Percentiles rank a stretch among this genome's conserved stretches.
These are phyloP conservation scores for Catagonus wagneri DNA, from an alignment of 2,113 vertebrate species.

Conservation along the genomic window DNA sequence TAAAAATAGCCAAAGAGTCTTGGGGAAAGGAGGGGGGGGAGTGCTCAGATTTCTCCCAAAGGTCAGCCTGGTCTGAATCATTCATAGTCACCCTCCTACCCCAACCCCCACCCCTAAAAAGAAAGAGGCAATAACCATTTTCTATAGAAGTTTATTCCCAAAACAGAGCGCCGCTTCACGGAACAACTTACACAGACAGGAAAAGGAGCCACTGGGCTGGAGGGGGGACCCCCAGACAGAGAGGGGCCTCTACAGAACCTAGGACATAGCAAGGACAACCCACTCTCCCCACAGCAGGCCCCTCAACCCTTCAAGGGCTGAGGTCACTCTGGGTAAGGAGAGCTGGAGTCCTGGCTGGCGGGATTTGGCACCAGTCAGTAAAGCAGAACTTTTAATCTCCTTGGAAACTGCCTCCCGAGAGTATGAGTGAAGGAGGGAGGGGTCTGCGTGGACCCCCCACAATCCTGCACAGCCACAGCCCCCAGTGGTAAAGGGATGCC, in stretches of 20 bases:
- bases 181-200: conserved; percentile 88
- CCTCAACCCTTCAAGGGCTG: conserved; percentile 31
- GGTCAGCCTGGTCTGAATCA: conserved; percentile 16
- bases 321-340: conserved; percentile 37
- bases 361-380: conserved; percentile 76
- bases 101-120: neutral
- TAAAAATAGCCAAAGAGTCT: conserved; percentile 71
- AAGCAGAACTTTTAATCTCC: conserved; percentile 59
- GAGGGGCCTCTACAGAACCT: conserved; percentile 66
- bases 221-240: conserved; percentile 18
- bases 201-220: conserved; percentile 59
- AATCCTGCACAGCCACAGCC: neutral
- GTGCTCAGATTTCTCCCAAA: conserved; percentile 45
- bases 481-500: neutral
- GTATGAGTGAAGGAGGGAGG: neutral
- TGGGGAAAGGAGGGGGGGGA: neutral
- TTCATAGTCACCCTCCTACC: neutral
- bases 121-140: conserved; percentile 75
- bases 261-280: conserved; percentile 58
- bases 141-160: conserved; percentile 91
- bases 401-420: conserved; percentile 67
- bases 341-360: conserved; percentile 59
- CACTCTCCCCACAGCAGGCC: conserved; percentile 17
- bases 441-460: neutral
- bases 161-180: conserved; percentile 88